phyloP scores from a whole-genome alignment of 2,113 vertebrate genomes.

The Azemiops feae region DNA sequence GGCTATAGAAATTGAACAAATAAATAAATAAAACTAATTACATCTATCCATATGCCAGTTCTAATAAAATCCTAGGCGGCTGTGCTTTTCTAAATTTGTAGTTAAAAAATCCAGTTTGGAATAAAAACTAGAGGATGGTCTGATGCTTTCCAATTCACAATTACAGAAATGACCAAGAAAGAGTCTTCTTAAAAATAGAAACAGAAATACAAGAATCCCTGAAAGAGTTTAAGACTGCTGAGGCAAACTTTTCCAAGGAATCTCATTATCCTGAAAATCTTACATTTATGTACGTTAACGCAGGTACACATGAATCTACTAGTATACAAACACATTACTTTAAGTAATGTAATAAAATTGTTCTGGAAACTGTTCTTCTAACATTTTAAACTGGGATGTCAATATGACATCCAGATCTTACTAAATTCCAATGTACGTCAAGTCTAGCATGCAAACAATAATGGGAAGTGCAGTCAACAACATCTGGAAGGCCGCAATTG shows the following conservation, averaged over 20 bases:
- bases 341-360: not conserved
- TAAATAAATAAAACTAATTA: not conserved
- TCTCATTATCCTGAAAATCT: not conserved
- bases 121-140: not conserved
- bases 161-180: not conserved
- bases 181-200: not conserved
- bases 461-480: not conserved
- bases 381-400: not conserved
- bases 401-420: not conserved
- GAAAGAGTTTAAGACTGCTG: not conserved
- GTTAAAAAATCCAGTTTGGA: not conserved
- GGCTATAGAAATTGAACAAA: not conserved
- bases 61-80: not conserved
- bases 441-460: not conserved
- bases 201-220: not conserved
- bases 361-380: not conserved
- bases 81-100: not conserved
- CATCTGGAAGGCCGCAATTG: constrained; percentile 5
- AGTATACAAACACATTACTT: constrained; percentile 7
- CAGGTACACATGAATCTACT: not conserved
- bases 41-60: not conserved
- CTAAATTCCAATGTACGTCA: not conserved
- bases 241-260: not conserved
- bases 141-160: not conserved
- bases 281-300: not conserved